Conservation (phyloP, 2,113 vertebrate species). For the Apeltes quadracus region DNA sequence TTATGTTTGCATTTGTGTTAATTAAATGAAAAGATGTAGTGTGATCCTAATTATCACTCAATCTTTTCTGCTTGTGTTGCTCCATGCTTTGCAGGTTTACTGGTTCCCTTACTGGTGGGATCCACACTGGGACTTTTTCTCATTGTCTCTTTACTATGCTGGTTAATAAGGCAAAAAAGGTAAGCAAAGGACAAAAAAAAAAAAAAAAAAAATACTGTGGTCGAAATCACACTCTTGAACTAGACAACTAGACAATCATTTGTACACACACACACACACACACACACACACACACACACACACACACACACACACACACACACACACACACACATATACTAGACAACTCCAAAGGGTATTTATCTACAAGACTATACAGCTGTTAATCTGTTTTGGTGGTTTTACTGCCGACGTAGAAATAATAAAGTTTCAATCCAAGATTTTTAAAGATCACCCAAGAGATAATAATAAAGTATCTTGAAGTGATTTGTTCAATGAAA, state of each 20-base stretch:
- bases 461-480: neutral
- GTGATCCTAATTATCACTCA: neutral
- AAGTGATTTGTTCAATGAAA: neutral
- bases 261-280: neutral
- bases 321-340: too few relatives aligned
- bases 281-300: too few relatives aligned
- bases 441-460: neutral
- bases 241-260: neutral
- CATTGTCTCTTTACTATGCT: slow-evolving; percentile 75
- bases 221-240: neutral
- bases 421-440: neutral
- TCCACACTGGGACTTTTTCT: slow-evolving; percentile 78
- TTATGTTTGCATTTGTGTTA: neutral
- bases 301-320: too few relatives aligned
- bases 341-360: neutral
- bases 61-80: slow-evolving; percentile 37
- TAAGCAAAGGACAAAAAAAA: slow-evolving; percentile 64
- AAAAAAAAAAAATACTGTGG: neutral
- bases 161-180: slow-evolving; percentile 85
- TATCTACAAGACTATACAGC: neutral
- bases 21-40: neutral
- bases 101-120: slow-evolving; percentile 77
- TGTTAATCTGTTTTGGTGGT: neutral
- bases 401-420: neutral
- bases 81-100: slow-evolving; percentile 79